phyloP scores from a whole-genome alignment of 64 coral and sea anemone genomes.

The Acropora tenuis region DNA sequence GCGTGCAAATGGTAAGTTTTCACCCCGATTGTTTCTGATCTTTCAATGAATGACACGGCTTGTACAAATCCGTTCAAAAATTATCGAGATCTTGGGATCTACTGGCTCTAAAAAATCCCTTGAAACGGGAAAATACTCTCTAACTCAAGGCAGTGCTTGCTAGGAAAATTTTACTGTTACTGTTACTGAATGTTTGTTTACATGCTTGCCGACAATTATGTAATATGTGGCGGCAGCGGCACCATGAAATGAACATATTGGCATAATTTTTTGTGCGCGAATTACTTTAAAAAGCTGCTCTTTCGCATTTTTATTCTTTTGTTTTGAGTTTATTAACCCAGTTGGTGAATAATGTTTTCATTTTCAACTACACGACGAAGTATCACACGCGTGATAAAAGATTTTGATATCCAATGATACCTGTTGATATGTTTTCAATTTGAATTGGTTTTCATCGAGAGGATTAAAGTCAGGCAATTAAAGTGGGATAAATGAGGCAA shows the following conservation, averaged over 20 bases:
- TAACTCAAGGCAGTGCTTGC: background rate
- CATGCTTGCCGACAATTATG: background rate
- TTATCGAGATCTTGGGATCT: background rate
- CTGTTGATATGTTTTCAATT: background rate
- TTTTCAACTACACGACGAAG: background rate
- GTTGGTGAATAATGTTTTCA: background rate
- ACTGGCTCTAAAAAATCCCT: background rate
- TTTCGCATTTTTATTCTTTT: background rate
- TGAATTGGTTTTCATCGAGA: background rate
- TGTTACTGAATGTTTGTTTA: background rate
- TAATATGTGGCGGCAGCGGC: background rate
- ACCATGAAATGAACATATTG: background rate
- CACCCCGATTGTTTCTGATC: background rate
- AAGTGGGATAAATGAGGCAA: background rate
- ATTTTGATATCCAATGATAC: background rate
- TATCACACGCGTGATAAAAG: background rate
- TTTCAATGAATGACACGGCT: background rate
- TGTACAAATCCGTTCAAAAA: background rate
- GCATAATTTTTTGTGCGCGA: background rate
- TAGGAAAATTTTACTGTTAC: background rate
- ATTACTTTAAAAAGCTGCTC: too few species aligned
- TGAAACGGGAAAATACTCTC: background rate
- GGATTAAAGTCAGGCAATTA: background rate
- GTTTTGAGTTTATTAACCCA: background rate
- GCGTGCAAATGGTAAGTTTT: background rate